phyloP scores from a whole-genome alignment of 1,140 invertebrate species.

The Ridgeia piscesae region DNA sequence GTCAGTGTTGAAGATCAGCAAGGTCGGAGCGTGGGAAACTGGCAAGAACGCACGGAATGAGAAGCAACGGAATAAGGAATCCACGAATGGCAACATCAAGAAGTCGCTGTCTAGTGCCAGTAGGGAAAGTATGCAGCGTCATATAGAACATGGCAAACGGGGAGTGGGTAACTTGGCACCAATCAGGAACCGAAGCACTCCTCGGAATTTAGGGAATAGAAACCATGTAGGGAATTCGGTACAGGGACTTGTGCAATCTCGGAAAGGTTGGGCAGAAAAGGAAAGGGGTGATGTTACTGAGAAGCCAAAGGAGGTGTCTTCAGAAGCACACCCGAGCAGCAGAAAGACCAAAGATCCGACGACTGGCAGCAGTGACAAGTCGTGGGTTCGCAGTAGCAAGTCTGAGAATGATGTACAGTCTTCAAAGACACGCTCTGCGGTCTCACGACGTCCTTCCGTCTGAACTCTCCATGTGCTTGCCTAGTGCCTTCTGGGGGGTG shows the following conservation, averaged over 20 bases:
- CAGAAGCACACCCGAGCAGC: neutral
- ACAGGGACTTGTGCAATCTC: neutral
- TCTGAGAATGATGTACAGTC: neutral
- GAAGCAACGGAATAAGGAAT: neutral
- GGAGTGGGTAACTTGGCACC: neutral
- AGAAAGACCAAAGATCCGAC: neutral
- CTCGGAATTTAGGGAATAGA: neutral
- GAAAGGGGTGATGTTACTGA: neutral
- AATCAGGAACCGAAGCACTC: neutral
- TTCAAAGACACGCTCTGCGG: neutral
- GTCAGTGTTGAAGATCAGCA: neutral
- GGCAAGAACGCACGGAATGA: neutral
- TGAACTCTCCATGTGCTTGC: neutral
- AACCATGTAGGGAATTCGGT: neutral
- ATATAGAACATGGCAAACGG: neutral
- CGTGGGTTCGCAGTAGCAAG: neutral
- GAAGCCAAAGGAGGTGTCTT: neutral
- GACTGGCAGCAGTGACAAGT: neutral
- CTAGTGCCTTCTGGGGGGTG: neutral
- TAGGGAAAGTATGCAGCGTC: neutral
- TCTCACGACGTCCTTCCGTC: neutral
- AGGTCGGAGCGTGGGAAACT: neutral
- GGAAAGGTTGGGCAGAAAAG: neutral
- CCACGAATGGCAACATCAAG: neutral
- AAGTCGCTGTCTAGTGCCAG: neutral